Base-by-base conservation (phyloP, 2,888 invertebrate species). In the Hypsopygia costalis region DNA sequence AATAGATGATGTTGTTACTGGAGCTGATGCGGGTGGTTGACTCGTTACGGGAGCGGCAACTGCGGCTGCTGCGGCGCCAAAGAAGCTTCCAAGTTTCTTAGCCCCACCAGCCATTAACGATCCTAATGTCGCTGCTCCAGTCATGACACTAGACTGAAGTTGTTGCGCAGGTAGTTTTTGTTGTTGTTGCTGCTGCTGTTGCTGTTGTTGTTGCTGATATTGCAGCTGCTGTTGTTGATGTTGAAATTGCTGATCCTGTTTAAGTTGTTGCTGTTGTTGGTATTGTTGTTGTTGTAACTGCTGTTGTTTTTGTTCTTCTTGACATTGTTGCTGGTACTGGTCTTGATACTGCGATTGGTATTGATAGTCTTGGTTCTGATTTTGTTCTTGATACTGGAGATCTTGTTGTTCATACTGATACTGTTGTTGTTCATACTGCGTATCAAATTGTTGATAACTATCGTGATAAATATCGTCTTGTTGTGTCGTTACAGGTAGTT, bases 21-120 rank as follows among this genome's bases (percentile, higher is more conserved):
- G 52, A 41, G 52, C 50, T 11, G 66, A 34, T 10, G 64, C 49
- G 16, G 58, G 42, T 10, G 80, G 65, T 40, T 77, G 81, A 36
- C 58, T 69, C 9, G 66, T 58, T 22, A 75, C 47, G 25, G 87
- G 83, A 22, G 85, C 53, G 6, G 75, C 68, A 1, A 87, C 85
- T 7, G 88, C 85, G 2, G 89, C 86, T 4, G 89, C 87, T 1
- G 89, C 89, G 11, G 89, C 83, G 29, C 89, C 89, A 37, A 89
- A 85, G 33, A 90, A 76, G 51, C 83, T 89, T 8, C 89, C 89
- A 8, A 90, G 64, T 52, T 81, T 89, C 48, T 89, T 88, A 8
- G 89, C 89, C 45, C 89, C 87, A 41, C 88, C 89, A 1, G 87
- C 83, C 81, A 89, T 82, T 25, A 89, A 66, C 4, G 82, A 85